Conservation (phyloP, 2,113 vertebrate species). For the Gambusia holbrooki region DNA sequence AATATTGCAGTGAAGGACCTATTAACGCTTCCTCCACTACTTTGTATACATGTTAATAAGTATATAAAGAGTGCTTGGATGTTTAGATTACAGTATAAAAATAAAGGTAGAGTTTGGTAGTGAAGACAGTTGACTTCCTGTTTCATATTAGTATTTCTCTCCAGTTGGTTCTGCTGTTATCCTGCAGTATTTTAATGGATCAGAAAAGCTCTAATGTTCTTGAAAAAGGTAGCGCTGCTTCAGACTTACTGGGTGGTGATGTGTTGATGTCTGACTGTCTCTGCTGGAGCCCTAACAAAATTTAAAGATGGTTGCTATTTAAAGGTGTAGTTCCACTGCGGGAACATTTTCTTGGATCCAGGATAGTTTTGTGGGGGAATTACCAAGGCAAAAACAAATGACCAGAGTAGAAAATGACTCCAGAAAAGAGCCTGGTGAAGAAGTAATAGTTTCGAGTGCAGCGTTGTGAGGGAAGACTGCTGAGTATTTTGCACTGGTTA, state of each 20-base stretch:
- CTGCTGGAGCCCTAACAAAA: not conserved
- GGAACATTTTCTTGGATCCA: no score
- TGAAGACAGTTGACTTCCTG: not conserved
- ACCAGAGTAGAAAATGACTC: no score
- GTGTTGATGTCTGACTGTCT: not conserved
- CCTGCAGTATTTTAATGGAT: not conserved
- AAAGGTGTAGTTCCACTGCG: no score
- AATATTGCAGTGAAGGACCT: not conserved
- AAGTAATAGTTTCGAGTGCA: no score
- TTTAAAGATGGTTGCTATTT: no score
- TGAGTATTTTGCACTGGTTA: no score
- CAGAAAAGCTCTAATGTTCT: not conserved
- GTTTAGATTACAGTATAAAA: not conserved
- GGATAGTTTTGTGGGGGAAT: no score
- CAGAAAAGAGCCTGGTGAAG: no score
- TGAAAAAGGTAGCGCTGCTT: not conserved
- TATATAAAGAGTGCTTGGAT: conserved; percentile 1
- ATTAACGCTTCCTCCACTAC: not conserved
- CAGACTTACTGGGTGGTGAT: not conserved
- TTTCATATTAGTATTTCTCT: not conserved
- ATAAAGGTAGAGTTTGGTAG: not conserved
- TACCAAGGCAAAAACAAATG: no score
- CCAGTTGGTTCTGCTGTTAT: not conserved
- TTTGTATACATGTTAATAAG: not conserved
- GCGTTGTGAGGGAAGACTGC: no score